Evolutionary conservation across 1,140 invertebrate genomes (phyloP).

Genomic region (Lineus longissimus): DNA sequence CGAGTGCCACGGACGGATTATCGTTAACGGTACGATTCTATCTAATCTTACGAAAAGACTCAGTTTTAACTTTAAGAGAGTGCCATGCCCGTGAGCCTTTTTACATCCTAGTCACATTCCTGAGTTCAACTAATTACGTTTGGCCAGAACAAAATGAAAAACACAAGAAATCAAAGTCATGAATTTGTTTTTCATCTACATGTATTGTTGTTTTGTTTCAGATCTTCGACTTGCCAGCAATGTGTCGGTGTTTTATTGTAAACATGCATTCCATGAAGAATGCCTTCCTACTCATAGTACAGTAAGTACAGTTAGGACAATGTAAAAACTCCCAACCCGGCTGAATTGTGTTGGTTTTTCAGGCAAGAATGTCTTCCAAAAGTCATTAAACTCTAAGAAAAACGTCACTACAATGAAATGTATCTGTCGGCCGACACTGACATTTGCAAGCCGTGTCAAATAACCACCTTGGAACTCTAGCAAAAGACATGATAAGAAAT

Average conservation of each 20-base stretch:
- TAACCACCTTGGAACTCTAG: too few relatives aligned
- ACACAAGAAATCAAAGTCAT: neutral
- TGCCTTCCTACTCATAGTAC: conserved; percentile 61
- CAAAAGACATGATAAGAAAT: too few relatives aligned
- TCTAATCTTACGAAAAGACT: too few relatives aligned
- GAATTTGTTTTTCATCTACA: neutral
- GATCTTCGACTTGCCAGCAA: conserved; percentile 62
- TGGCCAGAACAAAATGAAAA: too few relatives aligned
- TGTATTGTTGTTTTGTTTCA: conserved; percentile 36
- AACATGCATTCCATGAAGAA: conserved; percentile 82
- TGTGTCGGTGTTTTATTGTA: conserved; percentile 80
- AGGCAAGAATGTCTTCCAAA: too few relatives aligned
- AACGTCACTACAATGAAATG: too few relatives aligned
- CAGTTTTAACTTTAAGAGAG: neutral
- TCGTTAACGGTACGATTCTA: conserved; percentile 1
- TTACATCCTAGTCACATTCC: neutral
- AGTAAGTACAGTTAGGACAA: conserved; percentile 27
- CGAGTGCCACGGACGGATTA: conserved; percentile 14
- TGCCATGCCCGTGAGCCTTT: neutral
- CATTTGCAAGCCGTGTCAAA: too few relatives aligned
- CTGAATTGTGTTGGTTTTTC: too few relatives aligned
- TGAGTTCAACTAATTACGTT: neutral
- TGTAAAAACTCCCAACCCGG: too few relatives aligned
- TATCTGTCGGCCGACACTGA: too few relatives aligned
- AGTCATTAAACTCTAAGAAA: too few relatives aligned